Evolutionary conservation across 2,797 vertebrate genomes (phyloP).

Genomic region (Phoxinus dragarum): DNA sequence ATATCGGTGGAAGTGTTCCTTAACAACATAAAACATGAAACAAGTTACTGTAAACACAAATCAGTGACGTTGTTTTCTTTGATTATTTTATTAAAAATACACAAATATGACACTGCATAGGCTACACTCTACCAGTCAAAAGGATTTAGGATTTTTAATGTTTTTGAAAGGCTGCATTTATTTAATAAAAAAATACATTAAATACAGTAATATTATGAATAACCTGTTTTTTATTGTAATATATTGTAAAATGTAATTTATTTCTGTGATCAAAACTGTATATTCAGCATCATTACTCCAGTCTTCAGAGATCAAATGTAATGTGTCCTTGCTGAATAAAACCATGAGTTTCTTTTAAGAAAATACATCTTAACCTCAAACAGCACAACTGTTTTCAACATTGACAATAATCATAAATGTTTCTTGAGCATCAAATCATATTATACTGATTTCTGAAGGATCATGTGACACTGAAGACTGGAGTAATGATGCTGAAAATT

Average conservation of each 20-base stretch:
- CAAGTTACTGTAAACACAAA: background rate
- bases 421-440: background rate
- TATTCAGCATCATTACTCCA: background rate
- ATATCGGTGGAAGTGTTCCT: slow-evolving; percentile 72
- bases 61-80: background rate
- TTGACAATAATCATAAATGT: background rate
- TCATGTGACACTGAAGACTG: slow-evolving; percentile 10
- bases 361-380: background rate
- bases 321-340: background rate
- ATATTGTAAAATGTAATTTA: background rate
- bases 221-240: background rate
- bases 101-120: background rate
- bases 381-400: background rate
- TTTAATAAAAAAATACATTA: background rate
- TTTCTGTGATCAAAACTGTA: background rate
- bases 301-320: background rate
- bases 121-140: background rate
- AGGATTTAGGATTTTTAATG: background rate
- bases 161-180: background rate
- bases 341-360: background rate
- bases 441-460: background rate
- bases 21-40: slow-evolving; percentile 20
- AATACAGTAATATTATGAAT: background rate
- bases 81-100: background rate
- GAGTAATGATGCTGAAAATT: background rate